These are phyloP conservation scores for Agriotes lineatus DNA, from an alignment of 2,888 invertebrate species.

Conservation along the genomic window DNA sequence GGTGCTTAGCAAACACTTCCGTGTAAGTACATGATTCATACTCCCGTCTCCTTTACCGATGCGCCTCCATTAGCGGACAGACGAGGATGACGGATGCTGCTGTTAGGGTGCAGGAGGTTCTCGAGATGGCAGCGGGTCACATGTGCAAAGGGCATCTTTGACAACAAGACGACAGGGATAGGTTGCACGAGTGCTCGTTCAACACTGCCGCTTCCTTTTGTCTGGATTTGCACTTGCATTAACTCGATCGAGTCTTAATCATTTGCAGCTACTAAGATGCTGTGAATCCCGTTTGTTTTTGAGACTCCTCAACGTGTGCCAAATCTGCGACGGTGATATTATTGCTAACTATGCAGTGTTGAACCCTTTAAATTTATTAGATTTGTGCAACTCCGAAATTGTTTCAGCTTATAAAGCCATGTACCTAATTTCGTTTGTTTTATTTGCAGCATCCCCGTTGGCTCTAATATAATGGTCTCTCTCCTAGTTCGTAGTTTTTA, in stretches of 20 bases:
- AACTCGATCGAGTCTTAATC: neutral
- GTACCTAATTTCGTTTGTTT: no score
- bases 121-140: constrained; percentile 29
- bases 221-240: constrained; percentile 15
- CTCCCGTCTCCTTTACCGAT: constrained; percentile 20
- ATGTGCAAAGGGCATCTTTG: constrained; percentile 36
- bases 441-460: no score
- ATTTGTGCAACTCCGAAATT: no score
- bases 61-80: constrained; percentile 24
- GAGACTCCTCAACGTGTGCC: no score
- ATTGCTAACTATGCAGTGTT: no score
- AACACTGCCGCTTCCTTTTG: constrained; percentile 19
- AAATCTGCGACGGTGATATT: no score
- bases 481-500: no score
- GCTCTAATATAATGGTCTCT: no score
- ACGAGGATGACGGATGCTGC: constrained; percentile 25
- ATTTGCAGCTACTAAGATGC: no score
- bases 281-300: no score
- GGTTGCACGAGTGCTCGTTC: neutral
- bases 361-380: no score
- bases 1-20: constrained; percentile 32
- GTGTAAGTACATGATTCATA: constrained; percentile 33
- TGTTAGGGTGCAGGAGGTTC: constrained; percentile 21
- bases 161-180: constrained; percentile 23
- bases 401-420: no score